Conservation (phyloP, 2,888 invertebrate species). For the Drosophila quinaria region DNA sequence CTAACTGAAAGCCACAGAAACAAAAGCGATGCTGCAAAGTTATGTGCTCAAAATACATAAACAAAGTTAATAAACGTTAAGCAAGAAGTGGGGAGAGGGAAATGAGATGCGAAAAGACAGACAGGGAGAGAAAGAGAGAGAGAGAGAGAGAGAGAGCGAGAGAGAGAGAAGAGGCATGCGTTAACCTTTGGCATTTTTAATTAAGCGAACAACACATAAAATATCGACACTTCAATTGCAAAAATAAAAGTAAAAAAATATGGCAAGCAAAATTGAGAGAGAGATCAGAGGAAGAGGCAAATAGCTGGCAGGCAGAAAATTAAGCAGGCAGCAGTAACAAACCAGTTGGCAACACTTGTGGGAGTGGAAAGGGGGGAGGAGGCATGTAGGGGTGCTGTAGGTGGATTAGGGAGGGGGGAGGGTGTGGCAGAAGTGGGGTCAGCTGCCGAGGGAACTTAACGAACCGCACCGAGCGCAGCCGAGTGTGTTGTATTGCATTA, state of each 20-base stretch:
- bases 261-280: background rate
- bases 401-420: too few species aligned
- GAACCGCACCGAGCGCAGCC: slow-evolving; percentile 78
- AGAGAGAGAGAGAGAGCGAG: background rate
- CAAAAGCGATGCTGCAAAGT: slow-evolving; percentile 55
- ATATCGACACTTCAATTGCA: slow-evolving; percentile 81
- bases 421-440: background rate
- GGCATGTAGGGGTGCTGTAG: too few species aligned
- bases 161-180: slow-evolving; percentile 45
- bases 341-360: slow-evolving; percentile 21
- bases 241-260: slow-evolving; percentile 39
- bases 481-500: slow-evolving; percentile 80
- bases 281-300: slow-evolving; percentile 7
- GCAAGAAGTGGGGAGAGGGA: slow-evolving; percentile 4
- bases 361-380: background rate
- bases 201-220: slow-evolving; percentile 79
- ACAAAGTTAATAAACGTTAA: slow-evolving; percentile 70
- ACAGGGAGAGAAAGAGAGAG: background rate
- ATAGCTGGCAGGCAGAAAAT: slow-evolving; percentile 66
- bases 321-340: slow-evolving; percentile 55
- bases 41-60: slow-evolving; percentile 69
- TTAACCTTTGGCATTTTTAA: slow-evolving; percentile 82
- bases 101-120: background rate
- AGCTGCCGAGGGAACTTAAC: slow-evolving; percentile 68
- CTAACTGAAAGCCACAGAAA: slow-evolving; percentile 41